Percentiles rank a stretch among this genome's conserved stretches.
Evolutionary conservation across 2,888 invertebrate genomes (phyloP).

Genomic region (Caenorhabditis sinica): DNA sequence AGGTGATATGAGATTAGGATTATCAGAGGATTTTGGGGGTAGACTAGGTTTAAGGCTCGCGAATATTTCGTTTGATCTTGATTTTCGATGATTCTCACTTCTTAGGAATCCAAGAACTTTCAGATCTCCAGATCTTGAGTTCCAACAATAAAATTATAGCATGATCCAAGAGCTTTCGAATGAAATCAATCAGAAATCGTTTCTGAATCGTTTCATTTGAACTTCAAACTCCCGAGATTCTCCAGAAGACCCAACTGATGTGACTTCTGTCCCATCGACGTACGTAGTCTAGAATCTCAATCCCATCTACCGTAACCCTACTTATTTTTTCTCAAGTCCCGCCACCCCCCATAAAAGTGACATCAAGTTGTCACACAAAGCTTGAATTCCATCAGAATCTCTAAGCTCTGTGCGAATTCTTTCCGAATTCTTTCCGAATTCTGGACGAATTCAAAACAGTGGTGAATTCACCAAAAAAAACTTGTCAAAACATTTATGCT

Average conservation of each 20-base stretch:
- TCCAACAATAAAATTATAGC: too few species aligned
- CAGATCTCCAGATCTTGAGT: too few species aligned
- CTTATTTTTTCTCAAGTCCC: neutral
- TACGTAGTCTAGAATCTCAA: neutral
- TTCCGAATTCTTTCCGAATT: neutral
- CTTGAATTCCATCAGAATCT: neutral
- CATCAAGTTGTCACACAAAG: constrained; percentile 1
- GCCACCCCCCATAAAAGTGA: neutral
- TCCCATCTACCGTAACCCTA: neutral
- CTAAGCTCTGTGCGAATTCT: constrained; percentile 10
- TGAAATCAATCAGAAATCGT: too few species aligned
- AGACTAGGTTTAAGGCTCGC: neutral
- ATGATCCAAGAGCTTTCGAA: too few species aligned
- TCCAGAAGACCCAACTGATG: too few species aligned
- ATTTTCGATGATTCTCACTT: too few species aligned
- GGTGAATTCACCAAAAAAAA: neutral
- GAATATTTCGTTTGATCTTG: too few species aligned
- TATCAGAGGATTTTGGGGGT: neutral
- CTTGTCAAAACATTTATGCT: constrained; percentile 35
- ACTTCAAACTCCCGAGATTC: too few species aligned
- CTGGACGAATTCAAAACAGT: too few species aligned
- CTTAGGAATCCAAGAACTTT: too few species aligned
- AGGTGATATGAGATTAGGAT: neutral
- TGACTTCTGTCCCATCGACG: too few species aligned
- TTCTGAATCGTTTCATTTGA: too few species aligned